Conservation (phyloP, 2,113 vertebrate species). For the Egretta garzetta region DNA sequence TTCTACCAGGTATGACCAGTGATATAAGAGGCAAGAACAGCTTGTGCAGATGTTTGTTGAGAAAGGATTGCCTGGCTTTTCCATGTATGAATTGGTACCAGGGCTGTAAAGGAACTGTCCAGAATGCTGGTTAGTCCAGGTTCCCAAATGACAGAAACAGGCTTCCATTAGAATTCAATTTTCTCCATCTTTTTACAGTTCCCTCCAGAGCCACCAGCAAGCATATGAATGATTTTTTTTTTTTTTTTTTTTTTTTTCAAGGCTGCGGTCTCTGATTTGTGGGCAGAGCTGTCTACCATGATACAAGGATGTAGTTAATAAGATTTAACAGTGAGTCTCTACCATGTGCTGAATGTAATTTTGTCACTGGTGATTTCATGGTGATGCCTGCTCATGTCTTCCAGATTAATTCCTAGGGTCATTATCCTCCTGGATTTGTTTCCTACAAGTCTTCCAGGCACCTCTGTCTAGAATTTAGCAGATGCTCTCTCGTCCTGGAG, state of each 20-base stretch:
- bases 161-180: background rate
- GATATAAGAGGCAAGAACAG: background rate
- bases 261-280: background rate
- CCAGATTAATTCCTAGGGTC: background rate
- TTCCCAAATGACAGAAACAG: background rate
- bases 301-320: background rate
- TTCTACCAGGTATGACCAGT: background rate
- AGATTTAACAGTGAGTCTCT: background rate
- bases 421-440: background rate
- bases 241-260: background rate
- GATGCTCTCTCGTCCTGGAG: background rate
- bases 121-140: background rate
- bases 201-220: background rate
- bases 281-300: background rate
- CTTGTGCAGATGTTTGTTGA: rapidly evolving
- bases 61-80: background rate
- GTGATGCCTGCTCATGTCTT: background rate
- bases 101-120: background rate
- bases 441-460: background rate
- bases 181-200: background rate
- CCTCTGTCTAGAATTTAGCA: background rate
- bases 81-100: rapidly evolving
- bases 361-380: background rate
- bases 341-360: background rate
- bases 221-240: background rate